Conservation (phyloP, 1,140 invertebrate species). For the Oreohelix idahoensis region DNA sequence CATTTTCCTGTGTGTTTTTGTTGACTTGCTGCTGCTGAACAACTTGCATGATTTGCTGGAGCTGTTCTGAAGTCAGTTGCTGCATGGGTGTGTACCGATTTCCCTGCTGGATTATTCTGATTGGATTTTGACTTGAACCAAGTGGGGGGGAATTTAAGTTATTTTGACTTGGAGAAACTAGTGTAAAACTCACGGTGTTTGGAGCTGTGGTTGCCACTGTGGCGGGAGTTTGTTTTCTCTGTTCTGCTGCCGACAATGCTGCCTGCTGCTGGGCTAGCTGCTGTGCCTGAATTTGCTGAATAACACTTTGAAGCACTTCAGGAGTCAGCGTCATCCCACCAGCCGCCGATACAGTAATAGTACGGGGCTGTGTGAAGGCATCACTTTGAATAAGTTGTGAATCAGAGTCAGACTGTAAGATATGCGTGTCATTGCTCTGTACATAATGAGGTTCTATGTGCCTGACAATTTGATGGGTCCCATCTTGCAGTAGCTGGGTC, state of each 20-base stretch:
- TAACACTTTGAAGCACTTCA: conserved; percentile 31
- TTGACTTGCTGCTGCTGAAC: conserved; percentile 73
- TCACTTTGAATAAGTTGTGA: conserved; percentile 10
- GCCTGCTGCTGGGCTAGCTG: conserved; percentile 16
- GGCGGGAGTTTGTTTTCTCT: not conserved
- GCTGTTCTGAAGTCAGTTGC: conserved; percentile 76
- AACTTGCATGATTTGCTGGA: conserved; percentile 79
- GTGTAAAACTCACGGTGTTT: conserved; percentile 42
- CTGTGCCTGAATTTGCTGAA: conserved; percentile 31
- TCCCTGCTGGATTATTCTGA: conserved; percentile 80
- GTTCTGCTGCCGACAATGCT: not conserved
- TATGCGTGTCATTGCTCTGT: not conserved
- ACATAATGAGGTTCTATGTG: not conserved
- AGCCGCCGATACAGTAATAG: conserved; percentile 9
- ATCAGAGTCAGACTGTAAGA: conserved; percentile 3
- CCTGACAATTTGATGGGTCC: not conserved
- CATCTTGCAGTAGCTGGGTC: conserved; percentile 7
- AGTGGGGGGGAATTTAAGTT: conserved; percentile 72
- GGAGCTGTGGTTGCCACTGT: not conserved
- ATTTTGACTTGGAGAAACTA: conserved; percentile 62
- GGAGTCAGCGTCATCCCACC: conserved; percentile 21
- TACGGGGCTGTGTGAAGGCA: not conserved
- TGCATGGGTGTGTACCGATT: conserved; percentile 77
- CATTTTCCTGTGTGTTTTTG: conserved; percentile 60
- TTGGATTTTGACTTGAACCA: conserved; percentile 79